These are phyloP conservation scores for Charaxes varanes DNA, from an alignment of 1,140 invertebrate species.

Conservation along the genomic window DNA sequence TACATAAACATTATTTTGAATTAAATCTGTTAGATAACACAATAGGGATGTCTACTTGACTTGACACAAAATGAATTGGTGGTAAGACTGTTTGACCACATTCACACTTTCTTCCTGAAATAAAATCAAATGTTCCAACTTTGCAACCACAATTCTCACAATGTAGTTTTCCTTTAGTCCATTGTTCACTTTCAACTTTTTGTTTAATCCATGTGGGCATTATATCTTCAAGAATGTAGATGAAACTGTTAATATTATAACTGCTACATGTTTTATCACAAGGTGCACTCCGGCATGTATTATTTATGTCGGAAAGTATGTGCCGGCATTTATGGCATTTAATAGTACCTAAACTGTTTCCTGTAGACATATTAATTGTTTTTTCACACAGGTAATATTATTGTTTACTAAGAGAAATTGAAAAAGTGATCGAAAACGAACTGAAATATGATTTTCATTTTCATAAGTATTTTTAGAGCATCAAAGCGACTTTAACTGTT, in stretches of 20 bases:
- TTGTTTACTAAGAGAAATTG: too few relatives aligned
- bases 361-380: too few relatives aligned
- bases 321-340: slow-evolving; percentile 63
- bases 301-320: slow-evolving; percentile 27
- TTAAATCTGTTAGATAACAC: slow-evolving; percentile 15
- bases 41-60: slow-evolving; percentile 73
- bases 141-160: slow-evolving; percentile 75
- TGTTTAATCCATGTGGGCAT: slow-evolving; percentile 63
- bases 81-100: slow-evolving; percentile 73
- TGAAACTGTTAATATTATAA: slow-evolving; percentile 44
- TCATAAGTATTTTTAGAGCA: too few relatives aligned
- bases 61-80: slow-evolving; percentile 72
- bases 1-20: slow-evolving; percentile 1
- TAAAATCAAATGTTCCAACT: slow-evolving; percentile 78
- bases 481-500: too few relatives aligned
- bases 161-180: slow-evolving; percentile 78
- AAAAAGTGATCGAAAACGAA: too few relatives aligned
- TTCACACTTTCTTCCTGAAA: slow-evolving; percentile 75
- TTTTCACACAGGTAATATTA: too few relatives aligned
- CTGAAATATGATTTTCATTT: too few relatives aligned
- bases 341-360: slow-evolving; percentile 13
- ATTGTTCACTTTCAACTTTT: slow-evolving; percentile 64
- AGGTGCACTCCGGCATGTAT: slow-evolving; percentile 19
- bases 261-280: slow-evolving; percentile 32
- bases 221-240: slow-evolving; percentile 61